Evolutionary conservation across 2,888 invertebrate genomes (phyloP), one percentile per base, ranked within the genome.

Genomic region (Adelognathus sp.): DNA sequence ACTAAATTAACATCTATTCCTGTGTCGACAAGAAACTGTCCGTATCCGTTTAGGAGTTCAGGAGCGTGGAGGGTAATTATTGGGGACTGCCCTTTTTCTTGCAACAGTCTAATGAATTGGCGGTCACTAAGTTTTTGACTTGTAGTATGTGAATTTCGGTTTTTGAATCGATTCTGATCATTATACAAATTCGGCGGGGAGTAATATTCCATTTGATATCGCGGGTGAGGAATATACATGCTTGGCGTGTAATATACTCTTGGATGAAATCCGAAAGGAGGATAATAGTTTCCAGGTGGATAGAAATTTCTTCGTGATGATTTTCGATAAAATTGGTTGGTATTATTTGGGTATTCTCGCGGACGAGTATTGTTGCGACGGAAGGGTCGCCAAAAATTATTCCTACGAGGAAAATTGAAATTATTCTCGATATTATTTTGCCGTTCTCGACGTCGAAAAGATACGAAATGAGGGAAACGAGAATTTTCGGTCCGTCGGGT

Each of bases 41-140:
- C n/a, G n/a, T n/a, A n/a, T n/a, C n/a, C 67, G 0, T 33, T 52
- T 41, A 56, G 50, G 7, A 78, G 33, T 64, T 82, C 80, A 0
- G 80, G 72, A 3, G 77, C 71, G 0, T n/a, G 29, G 24, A 77
- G 3, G 3, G 18, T 54, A 0, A 81, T 66, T 14, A 75, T n/a
- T 24, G 79, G 76, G 3, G 63, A 36, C 11, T 16, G 29, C 41
- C 64, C 41, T 46, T 50, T 11, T 24, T 50, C 56, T 16, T 11
- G 1, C 7, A 46, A 18, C 41, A 44, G 11, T 18, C 50, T 46
- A 21, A 60, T 6, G 71, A 14, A n/a, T 61, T 36, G n/a, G 18
- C 46, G 2, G 56, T 56, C 21, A 73, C 44, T 0, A 76, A 18
- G 31, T 71, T 66, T 50, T 74, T 73, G 9, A 79, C 72, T 58